Evolutionary conservation across 1,140 invertebrate genomes (phyloP).

Genomic region (Anadara kagoshimensis): DNA sequence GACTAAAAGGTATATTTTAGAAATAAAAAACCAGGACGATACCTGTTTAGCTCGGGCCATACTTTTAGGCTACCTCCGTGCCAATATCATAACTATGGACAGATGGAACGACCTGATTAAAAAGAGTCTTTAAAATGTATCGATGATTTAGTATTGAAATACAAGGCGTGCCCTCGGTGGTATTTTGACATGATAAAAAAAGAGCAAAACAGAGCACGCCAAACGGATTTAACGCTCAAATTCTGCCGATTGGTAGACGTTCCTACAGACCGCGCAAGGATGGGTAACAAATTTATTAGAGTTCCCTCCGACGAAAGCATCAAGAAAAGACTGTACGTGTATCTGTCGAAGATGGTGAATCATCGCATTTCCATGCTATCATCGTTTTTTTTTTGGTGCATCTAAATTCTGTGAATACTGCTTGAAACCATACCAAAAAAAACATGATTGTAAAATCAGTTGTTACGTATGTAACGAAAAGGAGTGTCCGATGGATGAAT

Average conservation of each 20-base stretch:
- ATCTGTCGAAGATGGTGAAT: neutral
- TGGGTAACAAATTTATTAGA: conserved; percentile 19
- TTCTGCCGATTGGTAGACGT: neutral
- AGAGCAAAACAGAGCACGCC: neutral
- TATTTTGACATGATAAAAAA: neutral
- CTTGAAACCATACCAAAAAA: conserved; percentile 10
- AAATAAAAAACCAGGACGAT: conserved; percentile 9
- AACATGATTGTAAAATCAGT: too few species aligned
- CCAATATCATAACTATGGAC: neutral
- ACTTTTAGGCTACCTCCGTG: neutral
- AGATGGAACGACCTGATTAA: neutral
- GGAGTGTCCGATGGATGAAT: too few species aligned
- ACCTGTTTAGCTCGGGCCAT: conserved; percentile 16
- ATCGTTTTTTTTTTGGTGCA: conserved; percentile 16
- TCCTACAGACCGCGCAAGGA: neutral
- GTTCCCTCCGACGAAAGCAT: neutral
- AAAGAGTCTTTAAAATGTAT: neutral
- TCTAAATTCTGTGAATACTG: conserved; percentile 23
- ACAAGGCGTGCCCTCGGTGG: conserved; percentile 3
- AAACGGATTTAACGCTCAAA: neutral
- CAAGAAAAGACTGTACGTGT: conserved; percentile 21
- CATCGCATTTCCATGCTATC: conserved; percentile 20
- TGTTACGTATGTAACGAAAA: too few species aligned
- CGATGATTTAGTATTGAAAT: neutral
- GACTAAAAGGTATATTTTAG: conserved; percentile 7